These are phyloP conservation scores for Symphodus melops DNA, from an alignment of 2,113 vertebrate species.

Conservation along the genomic window DNA sequence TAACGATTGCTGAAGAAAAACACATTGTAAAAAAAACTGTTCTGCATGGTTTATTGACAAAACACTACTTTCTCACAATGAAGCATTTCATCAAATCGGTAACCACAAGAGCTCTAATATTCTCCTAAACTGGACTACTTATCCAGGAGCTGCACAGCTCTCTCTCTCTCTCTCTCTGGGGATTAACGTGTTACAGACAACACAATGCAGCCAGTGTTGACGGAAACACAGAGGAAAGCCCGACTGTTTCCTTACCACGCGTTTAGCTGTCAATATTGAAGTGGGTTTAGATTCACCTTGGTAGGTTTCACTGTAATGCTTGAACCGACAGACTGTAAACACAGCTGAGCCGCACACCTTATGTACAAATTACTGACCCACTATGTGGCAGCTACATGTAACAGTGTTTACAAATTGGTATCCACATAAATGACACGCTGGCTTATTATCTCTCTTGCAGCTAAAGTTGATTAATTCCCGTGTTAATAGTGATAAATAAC, in stretches of 20 bases:
- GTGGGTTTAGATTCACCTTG: neutral
- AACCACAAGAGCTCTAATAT: neutral
- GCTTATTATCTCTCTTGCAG: neutral
- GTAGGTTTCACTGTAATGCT: neutral
- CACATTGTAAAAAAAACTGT: too few species aligned
- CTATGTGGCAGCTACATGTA: neutral
- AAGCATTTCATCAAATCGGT: neutral
- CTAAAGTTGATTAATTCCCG: neutral
- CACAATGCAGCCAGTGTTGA: slow-evolving; percentile 49
- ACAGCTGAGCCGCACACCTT: neutral
- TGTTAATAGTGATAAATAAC: neutral
- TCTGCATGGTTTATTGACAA: neutral
- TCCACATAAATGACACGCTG: too few species aligned
- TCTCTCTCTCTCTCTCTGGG: neutral
- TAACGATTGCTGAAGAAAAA: too few species aligned
- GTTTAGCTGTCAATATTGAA: neutral
- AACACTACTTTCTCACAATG: too few species aligned
- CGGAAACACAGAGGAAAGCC: slow-evolving; percentile 32
- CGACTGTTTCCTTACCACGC: slow-evolving; percentile 1
- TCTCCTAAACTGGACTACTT: neutral
- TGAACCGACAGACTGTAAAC: neutral
- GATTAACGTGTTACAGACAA: slow-evolving; percentile 9
- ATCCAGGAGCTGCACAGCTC: neutral
- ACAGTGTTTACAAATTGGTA: neutral
- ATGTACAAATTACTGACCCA: neutral